A percentile compares a stretch with the other conserved stretches of the same genome.
phyloP scores from a whole-genome alignment of 2,113 vertebrate species.

The Eupsittula cactorum region DNA sequence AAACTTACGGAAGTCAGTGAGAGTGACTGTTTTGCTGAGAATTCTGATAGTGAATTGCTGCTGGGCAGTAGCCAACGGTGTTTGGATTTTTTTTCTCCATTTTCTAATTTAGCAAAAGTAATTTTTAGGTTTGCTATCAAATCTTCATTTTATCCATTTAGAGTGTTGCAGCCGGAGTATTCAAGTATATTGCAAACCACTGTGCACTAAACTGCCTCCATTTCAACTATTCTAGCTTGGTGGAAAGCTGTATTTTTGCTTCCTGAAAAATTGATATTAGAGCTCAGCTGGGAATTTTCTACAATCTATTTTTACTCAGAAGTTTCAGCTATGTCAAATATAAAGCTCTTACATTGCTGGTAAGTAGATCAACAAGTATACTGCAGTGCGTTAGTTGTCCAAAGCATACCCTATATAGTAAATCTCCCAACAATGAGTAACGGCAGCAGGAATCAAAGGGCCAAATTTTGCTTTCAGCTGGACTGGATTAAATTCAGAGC shows the following conservation, averaged over 20 bases:
- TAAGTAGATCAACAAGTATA: constrained; percentile 48
- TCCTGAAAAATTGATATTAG: constrained; percentile 37
- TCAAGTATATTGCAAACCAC: not conserved
- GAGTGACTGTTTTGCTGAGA: not conserved
- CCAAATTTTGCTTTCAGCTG: not conserved
- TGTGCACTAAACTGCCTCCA: not conserved
- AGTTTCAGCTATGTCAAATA: constrained; percentile 26
- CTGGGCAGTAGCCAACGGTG: not conserved
- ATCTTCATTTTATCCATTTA: not conserved
- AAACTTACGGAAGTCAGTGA: not conserved
- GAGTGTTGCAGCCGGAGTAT: not conserved
- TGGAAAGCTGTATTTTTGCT: constrained; percentile 21
- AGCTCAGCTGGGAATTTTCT: constrained; percentile 40
- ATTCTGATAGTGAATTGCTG: not conserved
- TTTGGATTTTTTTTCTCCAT: not conserved
- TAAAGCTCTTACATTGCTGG: constrained; percentile 24
- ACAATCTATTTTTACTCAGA: not conserved
- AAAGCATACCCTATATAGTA: not conserved
- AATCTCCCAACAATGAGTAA: constrained; percentile 31
- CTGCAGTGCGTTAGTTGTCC: not conserved
- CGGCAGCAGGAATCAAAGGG: not conserved
- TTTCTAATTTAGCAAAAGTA: constrained; percentile 21
- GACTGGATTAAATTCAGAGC: not conserved
- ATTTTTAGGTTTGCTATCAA: constrained; percentile 14
- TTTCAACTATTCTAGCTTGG: not conserved